phyloP scores from a whole-genome alignment of 2,888 invertebrate genomes.

The Hyposoter dolosus region DNA sequence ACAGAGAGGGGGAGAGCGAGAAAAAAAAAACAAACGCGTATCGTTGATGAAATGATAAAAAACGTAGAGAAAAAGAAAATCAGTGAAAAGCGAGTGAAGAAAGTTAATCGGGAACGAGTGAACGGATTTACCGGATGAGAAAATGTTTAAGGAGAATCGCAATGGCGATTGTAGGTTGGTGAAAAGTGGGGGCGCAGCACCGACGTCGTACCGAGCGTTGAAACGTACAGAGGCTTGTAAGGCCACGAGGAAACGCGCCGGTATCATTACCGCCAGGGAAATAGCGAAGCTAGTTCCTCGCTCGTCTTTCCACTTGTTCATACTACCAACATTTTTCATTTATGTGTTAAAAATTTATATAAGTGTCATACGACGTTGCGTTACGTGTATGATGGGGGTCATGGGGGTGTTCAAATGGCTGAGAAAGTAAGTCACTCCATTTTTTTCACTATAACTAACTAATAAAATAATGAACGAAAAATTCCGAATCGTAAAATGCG shows the following conservation, averaged over 20 bases:
- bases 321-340: conserved; percentile 39
- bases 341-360: conserved; percentile 62
- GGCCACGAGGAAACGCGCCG: conserved; percentile 70
- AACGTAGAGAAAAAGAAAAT: not conserved
- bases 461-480: not conserved
- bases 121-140: conserved; percentile 53
- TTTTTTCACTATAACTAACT: not conserved
- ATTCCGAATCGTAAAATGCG: not conserved
- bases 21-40: not conserved
- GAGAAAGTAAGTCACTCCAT: conserved; percentile 78
- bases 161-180: conserved; percentile 52
- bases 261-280: conserved; percentile 70
- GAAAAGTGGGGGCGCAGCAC: conserved; percentile 65
- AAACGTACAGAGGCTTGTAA: conserved; percentile 59
- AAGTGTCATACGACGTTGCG: conserved; percentile 67
- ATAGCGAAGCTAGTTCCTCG: conserved; percentile 66
- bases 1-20: not conserved
- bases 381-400: conserved; percentile 77
- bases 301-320: conserved; percentile 44
- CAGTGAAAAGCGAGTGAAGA: conserved; percentile 27
- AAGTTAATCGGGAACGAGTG: conserved; percentile 42
- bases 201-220: conserved; percentile 12
- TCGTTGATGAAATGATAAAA: not conserved
- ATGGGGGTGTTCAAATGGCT: conserved; percentile 81
- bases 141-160: conserved; percentile 66